These are phyloP conservation scores for Peromyscus melanophrys DNA, from an alignment of 2,797 vertebrate genomes.

Conservation along the genomic window DNA sequence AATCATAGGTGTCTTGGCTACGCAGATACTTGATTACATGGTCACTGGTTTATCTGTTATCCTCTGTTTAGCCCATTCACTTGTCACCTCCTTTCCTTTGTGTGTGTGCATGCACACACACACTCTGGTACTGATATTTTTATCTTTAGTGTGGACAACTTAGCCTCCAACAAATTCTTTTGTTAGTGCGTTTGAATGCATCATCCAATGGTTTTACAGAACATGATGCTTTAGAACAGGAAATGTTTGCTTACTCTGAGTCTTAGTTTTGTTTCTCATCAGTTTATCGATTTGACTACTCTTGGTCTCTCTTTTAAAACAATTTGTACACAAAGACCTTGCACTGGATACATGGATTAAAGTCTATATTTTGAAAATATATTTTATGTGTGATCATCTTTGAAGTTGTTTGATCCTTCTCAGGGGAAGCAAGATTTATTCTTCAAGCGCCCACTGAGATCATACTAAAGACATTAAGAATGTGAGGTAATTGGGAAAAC, in stretches of 20 bases:
- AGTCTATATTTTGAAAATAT: constrained; percentile 32
- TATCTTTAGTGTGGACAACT: not conserved
- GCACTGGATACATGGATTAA: not conserved
- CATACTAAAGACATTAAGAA: constrained; percentile 57
- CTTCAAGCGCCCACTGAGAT: not conserved
- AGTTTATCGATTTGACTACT: not conserved
- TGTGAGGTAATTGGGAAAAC: constrained; percentile 48
- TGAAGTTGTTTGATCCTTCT: constrained; percentile 63
- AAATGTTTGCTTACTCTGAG: not conserved
- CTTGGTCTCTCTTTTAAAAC: constrained; percentile 12
- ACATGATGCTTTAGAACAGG: not conserved
- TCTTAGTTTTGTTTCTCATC: constrained; percentile 22
- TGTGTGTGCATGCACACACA: not conserved
- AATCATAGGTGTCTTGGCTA: not conserved
- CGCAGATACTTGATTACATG: not conserved
- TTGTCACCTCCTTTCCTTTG: not conserved
- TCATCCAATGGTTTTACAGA: not conserved
- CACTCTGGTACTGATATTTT: not conserved
- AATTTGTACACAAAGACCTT: not conserved
- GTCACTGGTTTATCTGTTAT: not conserved
- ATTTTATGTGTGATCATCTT: constrained; percentile 52
- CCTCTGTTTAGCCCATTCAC: not conserved
- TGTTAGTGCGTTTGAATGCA: constrained; percentile 5
- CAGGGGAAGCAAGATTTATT: not conserved
- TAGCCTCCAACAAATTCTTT: not conserved